Evolutionary conservation across 2,888 invertebrate species (phyloP).

Genomic region (Exephanes ischioxanthus): DNA sequence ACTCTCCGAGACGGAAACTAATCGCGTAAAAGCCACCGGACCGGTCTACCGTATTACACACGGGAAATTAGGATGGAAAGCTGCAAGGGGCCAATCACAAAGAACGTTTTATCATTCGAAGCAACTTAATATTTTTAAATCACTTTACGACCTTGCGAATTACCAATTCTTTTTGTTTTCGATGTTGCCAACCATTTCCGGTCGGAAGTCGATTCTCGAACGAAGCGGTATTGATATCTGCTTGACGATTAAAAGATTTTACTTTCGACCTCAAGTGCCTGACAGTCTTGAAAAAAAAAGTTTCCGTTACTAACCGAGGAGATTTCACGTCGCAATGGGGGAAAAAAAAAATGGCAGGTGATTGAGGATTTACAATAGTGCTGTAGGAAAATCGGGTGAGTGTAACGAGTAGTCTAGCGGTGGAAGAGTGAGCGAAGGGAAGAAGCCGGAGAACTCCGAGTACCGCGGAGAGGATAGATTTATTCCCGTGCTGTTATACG

Average conservation of each 20-base stretch:
- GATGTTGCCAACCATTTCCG: too few species aligned
- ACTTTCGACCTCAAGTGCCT: neutral
- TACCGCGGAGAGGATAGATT: neutral
- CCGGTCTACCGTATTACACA: neutral
- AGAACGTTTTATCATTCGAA: neutral
- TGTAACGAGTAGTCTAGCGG: neutral
- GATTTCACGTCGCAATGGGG: neutral
- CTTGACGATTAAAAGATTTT: neutral
- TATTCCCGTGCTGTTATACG: neutral
- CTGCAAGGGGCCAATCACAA: neutral
- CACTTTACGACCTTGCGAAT: neutral
- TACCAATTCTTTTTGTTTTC: neutral
- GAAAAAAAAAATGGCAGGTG: neutral
- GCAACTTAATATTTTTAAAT: neutral
- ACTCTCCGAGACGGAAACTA: neutral
- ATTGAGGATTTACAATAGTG: neutral
- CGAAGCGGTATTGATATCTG: neutral
- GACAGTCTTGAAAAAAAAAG: neutral
- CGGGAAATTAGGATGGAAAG: neutral
- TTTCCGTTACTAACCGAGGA: neutral
- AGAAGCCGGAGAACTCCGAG: neutral
- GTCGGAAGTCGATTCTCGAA: too few species aligned
- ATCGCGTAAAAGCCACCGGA: neutral
- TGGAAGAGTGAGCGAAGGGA: neutral
- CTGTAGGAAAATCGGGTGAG: neutral